phyloP scores from a whole-genome alignment of 2,797 vertebrate species.

The Syngnathus acus region DNA sequence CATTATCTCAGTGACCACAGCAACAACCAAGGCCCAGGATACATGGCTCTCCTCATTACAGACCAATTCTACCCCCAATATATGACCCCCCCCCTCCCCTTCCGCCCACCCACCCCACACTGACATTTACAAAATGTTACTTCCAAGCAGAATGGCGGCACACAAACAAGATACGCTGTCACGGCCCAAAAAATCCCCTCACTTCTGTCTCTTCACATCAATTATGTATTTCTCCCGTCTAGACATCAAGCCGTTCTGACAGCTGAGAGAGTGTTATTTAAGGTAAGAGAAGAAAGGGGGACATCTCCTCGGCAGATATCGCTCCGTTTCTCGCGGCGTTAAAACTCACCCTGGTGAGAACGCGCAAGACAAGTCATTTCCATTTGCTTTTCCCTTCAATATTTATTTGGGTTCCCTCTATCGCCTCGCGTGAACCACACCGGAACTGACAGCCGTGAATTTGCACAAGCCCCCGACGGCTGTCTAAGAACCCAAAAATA shows the following conservation, averaged over 20 bases:
- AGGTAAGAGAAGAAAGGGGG: conserved; percentile 70
- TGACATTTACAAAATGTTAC: conserved; percentile 76
- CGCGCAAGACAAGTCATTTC: conserved; percentile 68
- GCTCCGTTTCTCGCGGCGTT: conserved; percentile 59
- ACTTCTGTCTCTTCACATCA: conserved; percentile 74
- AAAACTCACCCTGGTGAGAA: conserved; percentile 64
- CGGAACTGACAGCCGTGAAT: conserved; percentile 70
- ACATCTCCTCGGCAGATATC: conserved; percentile 70
- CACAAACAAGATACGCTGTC: conserved; percentile 67
- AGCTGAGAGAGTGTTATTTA: conserved; percentile 72
- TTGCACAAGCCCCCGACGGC: conserved; percentile 61
- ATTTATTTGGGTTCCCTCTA: conserved; percentile 70
- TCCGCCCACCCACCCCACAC: conserved; percentile 37
- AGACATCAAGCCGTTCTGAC: conserved; percentile 69
- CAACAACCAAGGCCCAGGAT: conserved; percentile 91
- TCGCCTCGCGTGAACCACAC: conserved; percentile 65
- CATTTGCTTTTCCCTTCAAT: conserved; percentile 69
- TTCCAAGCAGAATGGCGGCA: conserved; percentile 67
- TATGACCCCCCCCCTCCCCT: conserved; percentile 45
- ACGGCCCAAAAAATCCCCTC: conserved; percentile 68
- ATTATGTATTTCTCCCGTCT: conserved; percentile 73
- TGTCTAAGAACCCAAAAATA: conserved; percentile 67
- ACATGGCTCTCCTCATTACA: conserved; percentile 73
- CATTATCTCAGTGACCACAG: conserved; percentile 99
- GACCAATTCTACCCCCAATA: conserved; percentile 53